Evolutionary conservation across 2,888 invertebrate genomes (phyloP).

Genomic region (Leuctra nigra): DNA sequence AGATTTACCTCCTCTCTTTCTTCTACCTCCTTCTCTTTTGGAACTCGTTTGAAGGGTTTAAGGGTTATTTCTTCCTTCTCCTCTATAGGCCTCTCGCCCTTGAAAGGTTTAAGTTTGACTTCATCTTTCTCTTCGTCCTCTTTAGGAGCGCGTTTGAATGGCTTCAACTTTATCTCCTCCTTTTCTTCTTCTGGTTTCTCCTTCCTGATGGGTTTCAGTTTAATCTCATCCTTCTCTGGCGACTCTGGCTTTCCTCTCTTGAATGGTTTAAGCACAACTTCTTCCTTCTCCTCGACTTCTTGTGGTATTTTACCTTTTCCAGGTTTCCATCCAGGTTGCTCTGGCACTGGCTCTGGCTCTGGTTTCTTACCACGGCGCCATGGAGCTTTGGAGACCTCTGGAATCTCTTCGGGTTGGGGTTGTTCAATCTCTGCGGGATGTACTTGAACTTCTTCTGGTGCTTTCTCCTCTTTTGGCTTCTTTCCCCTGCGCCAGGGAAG

Average conservation of each 20-base stretch:
- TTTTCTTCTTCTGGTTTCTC: slow-evolving; percentile 35
- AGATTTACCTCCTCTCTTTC: slow-evolving; percentile 32
- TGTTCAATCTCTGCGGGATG: not conserved
- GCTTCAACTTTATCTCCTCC: slow-evolving; percentile 40
- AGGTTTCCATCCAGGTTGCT: slow-evolving; percentile 34
- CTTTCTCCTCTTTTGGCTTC: slow-evolving; percentile 15
- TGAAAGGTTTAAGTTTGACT: slow-evolving; percentile 33
- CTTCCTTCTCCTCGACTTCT: slow-evolving; percentile 29
- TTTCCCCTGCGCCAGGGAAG: slow-evolving; percentile 28
- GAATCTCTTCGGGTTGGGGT: slow-evolving; percentile 15
- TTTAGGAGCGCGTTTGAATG: slow-evolving; percentile 39
- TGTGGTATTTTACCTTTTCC: slow-evolving; percentile 22
- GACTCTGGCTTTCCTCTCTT: slow-evolving; percentile 19
- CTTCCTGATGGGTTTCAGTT: slow-evolving; percentile 29
- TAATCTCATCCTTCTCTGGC: slow-evolving; percentile 22
- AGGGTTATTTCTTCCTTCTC: slow-evolving; percentile 23
- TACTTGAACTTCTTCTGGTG: not conserved
- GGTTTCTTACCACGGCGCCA: slow-evolving; percentile 27
- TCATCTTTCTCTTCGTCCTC: slow-evolving; percentile 34
- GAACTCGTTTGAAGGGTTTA: slow-evolving; percentile 12
- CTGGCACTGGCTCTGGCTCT: slow-evolving; percentile 29
- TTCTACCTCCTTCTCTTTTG: slow-evolving; percentile 23
- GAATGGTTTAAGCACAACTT: slow-evolving; percentile 21
- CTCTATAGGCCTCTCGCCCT: slow-evolving; percentile 8
- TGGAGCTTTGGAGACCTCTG: slow-evolving; percentile 19